Conservation (phyloP, 1,140 invertebrate species). For the Pristionchus pacificus region DNA sequence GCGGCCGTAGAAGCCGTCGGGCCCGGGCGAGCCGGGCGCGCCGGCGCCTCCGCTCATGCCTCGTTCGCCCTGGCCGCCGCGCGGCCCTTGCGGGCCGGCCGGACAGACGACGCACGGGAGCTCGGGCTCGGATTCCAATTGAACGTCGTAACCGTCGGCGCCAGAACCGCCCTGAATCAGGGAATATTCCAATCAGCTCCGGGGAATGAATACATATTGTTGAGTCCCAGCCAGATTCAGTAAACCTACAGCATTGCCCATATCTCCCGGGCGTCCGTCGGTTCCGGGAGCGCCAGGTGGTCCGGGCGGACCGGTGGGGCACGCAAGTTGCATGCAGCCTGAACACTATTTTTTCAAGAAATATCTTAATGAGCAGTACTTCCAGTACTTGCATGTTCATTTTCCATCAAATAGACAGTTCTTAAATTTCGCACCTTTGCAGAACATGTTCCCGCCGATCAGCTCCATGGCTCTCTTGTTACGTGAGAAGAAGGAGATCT, state of each 20-base stretch:
- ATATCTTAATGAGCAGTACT: too few relatives aligned
- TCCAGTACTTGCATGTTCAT: too few relatives aligned
- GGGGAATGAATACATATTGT: background rate
- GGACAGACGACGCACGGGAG: constrained; percentile 38
- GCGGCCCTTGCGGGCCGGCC: constrained; percentile 34
- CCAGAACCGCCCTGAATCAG: constrained; percentile 12
- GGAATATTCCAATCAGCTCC: background rate
- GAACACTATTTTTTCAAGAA: too few relatives aligned
- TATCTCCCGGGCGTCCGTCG: constrained; percentile 23
- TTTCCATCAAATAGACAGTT: too few relatives aligned
- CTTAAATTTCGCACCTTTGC: background rate
- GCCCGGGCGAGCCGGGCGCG: constrained; percentile 16
- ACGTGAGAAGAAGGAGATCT: background rate
- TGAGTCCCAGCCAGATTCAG: background rate
- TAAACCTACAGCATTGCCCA: constrained; percentile 10
- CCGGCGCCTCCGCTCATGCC: constrained; percentile 26
- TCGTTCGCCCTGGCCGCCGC: constrained; percentile 35
- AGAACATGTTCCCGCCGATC: background rate
- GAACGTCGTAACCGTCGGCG: constrained; percentile 36
- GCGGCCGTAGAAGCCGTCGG: constrained; percentile 21
- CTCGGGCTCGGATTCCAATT: constrained; percentile 31
- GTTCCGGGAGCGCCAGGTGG: constrained; percentile 39
- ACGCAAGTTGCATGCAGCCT: constrained; percentile 33
- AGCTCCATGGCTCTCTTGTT: background rate
- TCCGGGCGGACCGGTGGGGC: constrained; percentile 35